Evolutionary conservation across 2,113 vertebrate species (phyloP).

Genomic region (Poeciliopsis retropinna): DNA sequence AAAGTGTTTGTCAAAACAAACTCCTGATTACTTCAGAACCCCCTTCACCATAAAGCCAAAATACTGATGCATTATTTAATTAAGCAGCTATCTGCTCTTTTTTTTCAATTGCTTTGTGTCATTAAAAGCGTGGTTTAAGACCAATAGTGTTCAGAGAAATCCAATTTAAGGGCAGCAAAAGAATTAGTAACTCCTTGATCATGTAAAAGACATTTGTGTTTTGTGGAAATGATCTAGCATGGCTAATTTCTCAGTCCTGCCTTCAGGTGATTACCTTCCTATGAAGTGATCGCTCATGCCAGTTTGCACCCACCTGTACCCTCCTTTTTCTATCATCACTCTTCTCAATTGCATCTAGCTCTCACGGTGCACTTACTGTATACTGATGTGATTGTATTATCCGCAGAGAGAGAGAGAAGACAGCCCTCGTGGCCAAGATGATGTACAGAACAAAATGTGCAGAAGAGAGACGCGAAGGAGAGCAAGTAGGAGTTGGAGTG

Average conservation of each 20-base stretch:
- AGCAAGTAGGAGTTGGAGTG: slow-evolving; percentile 40
- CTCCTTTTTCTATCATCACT: slow-evolving; percentile 25
- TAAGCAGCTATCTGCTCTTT: background rate
- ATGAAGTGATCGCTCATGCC: slow-evolving; percentile 49
- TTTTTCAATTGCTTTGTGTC: background rate
- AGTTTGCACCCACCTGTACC: slow-evolving; percentile 51
- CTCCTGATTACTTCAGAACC: slow-evolving; percentile 39
- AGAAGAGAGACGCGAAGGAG: slow-evolving; percentile 50
- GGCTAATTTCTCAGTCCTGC: slow-evolving; percentile 31
- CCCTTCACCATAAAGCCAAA: slow-evolving; percentile 7
- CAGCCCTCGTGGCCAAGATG: slow-evolving; percentile 57
- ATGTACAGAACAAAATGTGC: slow-evolving; percentile 70
- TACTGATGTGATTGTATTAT: slow-evolving; percentile 69
- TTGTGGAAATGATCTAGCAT: slow-evolving; percentile 45
- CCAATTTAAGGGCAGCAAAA: background rate
- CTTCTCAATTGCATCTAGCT: slow-evolving; percentile 14
- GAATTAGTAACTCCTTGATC: slow-evolving; percentile 20
- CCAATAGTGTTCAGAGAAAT: background rate
- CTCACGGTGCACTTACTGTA: slow-evolving; percentile 45
- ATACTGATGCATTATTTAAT: background rate
- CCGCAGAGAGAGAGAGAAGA: slow-evolving; percentile 28
- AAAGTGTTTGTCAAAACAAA: slow-evolving; percentile 45
- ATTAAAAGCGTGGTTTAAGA: background rate
- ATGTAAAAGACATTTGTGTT: slow-evolving; percentile 10
- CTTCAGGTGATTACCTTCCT: slow-evolving; percentile 49